Conservation (phyloP, 1,140 invertebrate species). For the Mya arenaria region DNA sequence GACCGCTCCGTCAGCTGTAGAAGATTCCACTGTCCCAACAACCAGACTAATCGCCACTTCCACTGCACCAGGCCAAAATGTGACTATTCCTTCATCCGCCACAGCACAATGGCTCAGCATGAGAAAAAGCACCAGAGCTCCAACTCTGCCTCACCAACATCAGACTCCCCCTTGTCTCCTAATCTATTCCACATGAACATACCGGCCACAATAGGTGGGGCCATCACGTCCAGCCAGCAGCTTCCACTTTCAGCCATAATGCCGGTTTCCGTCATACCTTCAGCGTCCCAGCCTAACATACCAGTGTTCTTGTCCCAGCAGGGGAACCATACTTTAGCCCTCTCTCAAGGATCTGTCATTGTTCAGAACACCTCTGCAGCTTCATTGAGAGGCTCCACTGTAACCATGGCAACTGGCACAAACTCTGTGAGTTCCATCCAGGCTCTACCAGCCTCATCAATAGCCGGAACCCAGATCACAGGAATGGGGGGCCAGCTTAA, state of each 20-base stretch:
- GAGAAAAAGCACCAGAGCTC: constrained; percentile 83
- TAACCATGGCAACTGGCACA: neutral
- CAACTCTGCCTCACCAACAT: neutral
- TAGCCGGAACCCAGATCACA: constrained; percentile 5
- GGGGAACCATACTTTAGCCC: neutral
- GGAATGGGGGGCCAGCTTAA: constrained; percentile 35
- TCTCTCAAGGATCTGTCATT: constrained; percentile 31
- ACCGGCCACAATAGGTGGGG: neutral
- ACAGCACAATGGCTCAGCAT: constrained; percentile 87
- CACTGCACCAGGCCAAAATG: constrained; percentile 89
- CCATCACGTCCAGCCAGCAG: neutral
- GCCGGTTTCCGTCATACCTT: constrained; percentile 6
- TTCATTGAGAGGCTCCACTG: neutral
- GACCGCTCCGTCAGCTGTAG: constrained; percentile 90
- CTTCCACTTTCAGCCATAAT: constrained; percentile 1
- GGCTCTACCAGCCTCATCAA: constrained; percentile 37
- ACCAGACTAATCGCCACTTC: constrained; percentile 88
- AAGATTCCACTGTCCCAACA: constrained; percentile 86
- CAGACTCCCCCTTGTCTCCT: neutral
- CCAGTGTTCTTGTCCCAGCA: constrained; percentile 33
- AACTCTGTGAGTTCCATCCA: constrained; percentile 26
- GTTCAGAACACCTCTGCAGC: neutral
- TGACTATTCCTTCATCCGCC: constrained; percentile 88
- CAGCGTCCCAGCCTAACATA: constrained; percentile 88
- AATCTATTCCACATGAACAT: neutral